Conservation (phyloP, 2,888 invertebrate species). For the Melieria omissa region DNA sequence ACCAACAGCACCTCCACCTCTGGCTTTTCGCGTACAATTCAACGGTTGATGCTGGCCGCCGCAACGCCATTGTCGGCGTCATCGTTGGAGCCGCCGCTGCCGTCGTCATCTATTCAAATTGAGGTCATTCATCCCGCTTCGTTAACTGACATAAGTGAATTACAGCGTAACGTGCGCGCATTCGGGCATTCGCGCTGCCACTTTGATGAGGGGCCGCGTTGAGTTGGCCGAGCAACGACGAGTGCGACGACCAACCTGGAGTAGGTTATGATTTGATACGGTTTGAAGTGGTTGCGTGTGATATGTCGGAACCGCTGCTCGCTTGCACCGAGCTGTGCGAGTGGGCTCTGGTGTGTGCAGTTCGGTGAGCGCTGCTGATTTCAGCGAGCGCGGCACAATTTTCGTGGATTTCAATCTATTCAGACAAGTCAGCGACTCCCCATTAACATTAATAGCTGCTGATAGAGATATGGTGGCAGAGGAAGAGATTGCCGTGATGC, state of each 20-base stretch:
- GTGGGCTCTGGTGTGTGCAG: neutral
- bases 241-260: slow-evolving; percentile 17
- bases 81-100: neutral
- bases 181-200: neutral
- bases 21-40: neutral
- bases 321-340: neutral
- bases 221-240: slow-evolving; percentile 6
- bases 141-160: slow-evolving; percentile 61
- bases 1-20: neutral
- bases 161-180: slow-evolving; percentile 41
- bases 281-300: slow-evolving; percentile 16
- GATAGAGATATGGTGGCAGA: slow-evolving; percentile 8
- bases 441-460: slow-evolving; percentile 22
- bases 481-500: slow-evolving; percentile 39
- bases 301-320: neutral
- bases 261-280: slow-evolving; percentile 29
- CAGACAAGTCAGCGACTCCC: slow-evolving; percentile 30
- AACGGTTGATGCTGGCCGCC: slow-evolving; percentile 1
- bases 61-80: slow-evolving; percentile 5
- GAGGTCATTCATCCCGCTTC: slow-evolving; percentile 51
- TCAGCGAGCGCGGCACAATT: neutral
- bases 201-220: neutral
- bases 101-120: slow-evolving; percentile 39
- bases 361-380: too few species aligned
- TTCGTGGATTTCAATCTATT: slow-evolving; percentile 24